These are phyloP conservation scores for Pseudomyrmex concolor DNA, from an alignment of 1,140 invertebrate genomes.

Conservation along the genomic window DNA sequence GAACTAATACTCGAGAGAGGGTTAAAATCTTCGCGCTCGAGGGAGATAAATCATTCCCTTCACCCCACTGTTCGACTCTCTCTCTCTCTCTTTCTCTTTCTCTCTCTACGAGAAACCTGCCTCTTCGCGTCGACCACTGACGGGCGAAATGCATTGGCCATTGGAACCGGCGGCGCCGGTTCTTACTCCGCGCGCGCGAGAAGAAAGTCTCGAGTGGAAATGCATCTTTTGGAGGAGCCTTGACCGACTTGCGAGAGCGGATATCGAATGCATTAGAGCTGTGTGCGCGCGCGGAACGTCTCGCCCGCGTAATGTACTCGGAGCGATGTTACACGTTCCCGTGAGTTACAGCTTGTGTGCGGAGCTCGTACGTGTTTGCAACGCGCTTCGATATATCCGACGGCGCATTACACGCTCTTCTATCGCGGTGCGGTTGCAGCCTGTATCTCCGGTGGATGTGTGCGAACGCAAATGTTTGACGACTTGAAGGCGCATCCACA, in stretches of 20 bases:
- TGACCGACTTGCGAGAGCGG: conserved; percentile 60
- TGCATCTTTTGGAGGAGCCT: conserved; percentile 57
- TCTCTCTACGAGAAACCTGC: neutral
- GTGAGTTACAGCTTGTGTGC: conserved; percentile 12
- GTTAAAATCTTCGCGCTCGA: conserved; percentile 45
- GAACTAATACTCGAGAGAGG: conserved; percentile 44
- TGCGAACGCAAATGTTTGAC: conserved; percentile 45
- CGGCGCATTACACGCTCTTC: conserved; percentile 24
- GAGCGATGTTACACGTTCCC: conserved; percentile 2
- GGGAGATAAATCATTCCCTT: conserved; percentile 47
- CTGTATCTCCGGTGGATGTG: conserved; percentile 27
- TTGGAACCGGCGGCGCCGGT: conserved; percentile 3
- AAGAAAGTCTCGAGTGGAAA: conserved; percentile 15
- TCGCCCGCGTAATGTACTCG: conserved; percentile 25
- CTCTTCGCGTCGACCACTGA: neutral
- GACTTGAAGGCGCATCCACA: conserved; percentile 33
- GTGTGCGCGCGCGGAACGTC: conserved; percentile 1
- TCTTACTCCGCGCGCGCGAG: neutral
- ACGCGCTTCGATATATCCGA: conserved; percentile 9
- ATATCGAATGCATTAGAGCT: conserved; percentile 62
- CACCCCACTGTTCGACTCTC: too few relatives aligned
- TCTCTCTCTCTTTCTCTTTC: neutral
- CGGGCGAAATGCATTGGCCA: conserved; percentile 32
- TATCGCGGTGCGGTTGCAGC: neutral
- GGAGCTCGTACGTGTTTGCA: neutral